A percentile compares a stretch with the other conserved stretches of the same genome.
Evolutionary conservation across 1,140 invertebrate species (phyloP).

Genomic region (Papilio helenus): DNA sequence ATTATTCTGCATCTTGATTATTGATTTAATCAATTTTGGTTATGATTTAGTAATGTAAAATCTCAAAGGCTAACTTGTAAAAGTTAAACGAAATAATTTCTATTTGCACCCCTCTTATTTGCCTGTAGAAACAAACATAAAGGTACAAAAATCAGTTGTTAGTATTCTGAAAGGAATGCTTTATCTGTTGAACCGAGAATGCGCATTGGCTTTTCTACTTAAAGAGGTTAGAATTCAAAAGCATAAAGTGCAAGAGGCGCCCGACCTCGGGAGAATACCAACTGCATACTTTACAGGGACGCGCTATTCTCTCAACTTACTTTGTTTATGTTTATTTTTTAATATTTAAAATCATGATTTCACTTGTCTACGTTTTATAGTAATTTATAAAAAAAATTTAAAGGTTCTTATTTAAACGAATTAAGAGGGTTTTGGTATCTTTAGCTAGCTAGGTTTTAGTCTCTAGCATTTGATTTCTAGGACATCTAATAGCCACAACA

Average conservation of each 20-base stretch:
- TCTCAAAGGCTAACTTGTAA: too few relatives aligned
- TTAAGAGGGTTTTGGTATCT: too few relatives aligned
- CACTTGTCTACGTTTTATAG: neutral
- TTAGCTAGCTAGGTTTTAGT: too few relatives aligned
- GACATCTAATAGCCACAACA: too few relatives aligned
- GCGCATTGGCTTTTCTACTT: conserved; percentile 24
- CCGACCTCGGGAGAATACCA: conserved; percentile 19
- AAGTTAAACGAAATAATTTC: neutral
- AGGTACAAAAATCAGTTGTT: conserved; percentile 27
- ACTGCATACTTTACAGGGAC: conserved; percentile 21
- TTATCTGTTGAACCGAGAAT: conserved; percentile 23
- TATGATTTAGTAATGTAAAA: too few relatives aligned
- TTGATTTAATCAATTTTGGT: too few relatives aligned
- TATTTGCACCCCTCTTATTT: neutral
- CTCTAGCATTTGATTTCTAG: too few relatives aligned
- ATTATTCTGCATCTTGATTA: too few relatives aligned
- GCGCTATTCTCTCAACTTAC: neutral
- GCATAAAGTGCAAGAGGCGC: conserved; percentile 27
- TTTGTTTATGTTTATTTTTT: conserved; percentile 11
- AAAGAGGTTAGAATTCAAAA: conserved; percentile 29
- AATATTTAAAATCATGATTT: conserved; percentile 26
- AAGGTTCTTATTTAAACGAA: too few relatives aligned
- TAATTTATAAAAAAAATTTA: too few relatives aligned
- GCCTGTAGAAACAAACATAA: neutral
- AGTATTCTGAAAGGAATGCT: conserved; percentile 28